Evolutionary conservation across 2,888 invertebrate genomes (phyloP).

Genomic region (Eilema depressum): DNA sequence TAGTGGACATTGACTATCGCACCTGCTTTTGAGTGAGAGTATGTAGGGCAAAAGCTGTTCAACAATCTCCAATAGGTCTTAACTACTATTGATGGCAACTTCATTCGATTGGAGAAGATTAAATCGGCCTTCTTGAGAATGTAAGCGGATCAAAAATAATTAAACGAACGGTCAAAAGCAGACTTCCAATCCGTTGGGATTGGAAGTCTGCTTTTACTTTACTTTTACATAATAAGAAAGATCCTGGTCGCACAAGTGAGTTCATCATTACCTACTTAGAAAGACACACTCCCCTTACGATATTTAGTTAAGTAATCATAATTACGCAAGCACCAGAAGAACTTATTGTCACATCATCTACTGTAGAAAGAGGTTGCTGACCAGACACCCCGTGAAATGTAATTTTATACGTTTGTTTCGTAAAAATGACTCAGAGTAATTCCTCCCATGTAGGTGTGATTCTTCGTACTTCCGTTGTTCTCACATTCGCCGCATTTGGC

Average conservation of each 20-base stretch:
- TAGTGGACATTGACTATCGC: not conserved
- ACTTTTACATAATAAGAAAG: not conserved
- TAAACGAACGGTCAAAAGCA: not conserved
- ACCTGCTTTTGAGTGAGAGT: not conserved
- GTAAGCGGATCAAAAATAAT: not conserved
- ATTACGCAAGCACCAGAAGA: too few relatives aligned
- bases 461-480: conserved; percentile 75
- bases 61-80: not conserved
- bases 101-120: too few relatives aligned
- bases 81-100: not conserved
- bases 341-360: not conserved
- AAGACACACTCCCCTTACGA: too few relatives aligned
- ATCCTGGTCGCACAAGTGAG: not conserved
- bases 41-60: not conserved
- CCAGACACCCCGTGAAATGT: conserved; percentile 23
- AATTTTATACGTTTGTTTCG: conserved; percentile 40
- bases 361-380: conserved; percentile 1
- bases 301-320: too few relatives aligned
- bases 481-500: conserved; percentile 67
- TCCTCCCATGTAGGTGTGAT: conserved; percentile 67
- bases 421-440: conserved; percentile 64
- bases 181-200: too few relatives aligned
- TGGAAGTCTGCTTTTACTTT: too few relatives aligned
- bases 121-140: not conserved
- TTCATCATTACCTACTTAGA: not conserved